Base-by-base conservation (phyloP, 2,113 vertebrate genomes). In the Perognathus longimembris region DNA sequence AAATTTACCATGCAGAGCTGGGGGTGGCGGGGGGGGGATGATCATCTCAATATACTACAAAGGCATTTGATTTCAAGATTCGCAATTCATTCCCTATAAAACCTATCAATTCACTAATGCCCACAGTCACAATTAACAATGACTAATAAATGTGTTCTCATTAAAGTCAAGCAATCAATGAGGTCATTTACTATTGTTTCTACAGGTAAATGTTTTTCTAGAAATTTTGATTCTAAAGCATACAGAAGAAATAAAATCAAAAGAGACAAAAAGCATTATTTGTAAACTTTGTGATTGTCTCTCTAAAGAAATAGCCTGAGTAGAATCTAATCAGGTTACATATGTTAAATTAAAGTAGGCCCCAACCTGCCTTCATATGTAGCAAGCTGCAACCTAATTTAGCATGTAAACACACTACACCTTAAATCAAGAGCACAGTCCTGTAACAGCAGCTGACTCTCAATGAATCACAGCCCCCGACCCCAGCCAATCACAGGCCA, bases 81-180 rank as follows among this genome's bases (percentile, higher is more conserved):
- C 61, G 88, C 28, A 11, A 80, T 66, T 90, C 15, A 63, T 90
- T 84, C 66, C 34, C 59, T 93, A 26, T 50, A 94, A 92, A 80
- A 81, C 15, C 40, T 45, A 69, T 10, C 14, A 67, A 67, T 32
- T 67, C 12, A 11, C 64, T 4, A 32, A 67, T 32, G 32, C 11
- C 12, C 9, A n/a, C 45, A 45, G 45, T 45, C 45, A 45, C 45
- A 45, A 45, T 45, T 12, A 77, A 90, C 57, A 83, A 63, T 74
- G 57, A 93, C 73, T 87, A 87, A 82, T 77, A 82, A 89, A 75
- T 34, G 77, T 8, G 0, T 12, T 45, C 45, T 28, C 54, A 32
- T 74, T 80, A 75, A 88, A 88, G 80, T 59, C 12, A 59, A 21
- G 36, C 45, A 67, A 28, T 28, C 32, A 26, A 10, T 67, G 64